These are phyloP conservation scores for Malurus melanocephalus DNA, from an alignment of 2,113 vertebrate genomes.

Conservation along the genomic window DNA sequence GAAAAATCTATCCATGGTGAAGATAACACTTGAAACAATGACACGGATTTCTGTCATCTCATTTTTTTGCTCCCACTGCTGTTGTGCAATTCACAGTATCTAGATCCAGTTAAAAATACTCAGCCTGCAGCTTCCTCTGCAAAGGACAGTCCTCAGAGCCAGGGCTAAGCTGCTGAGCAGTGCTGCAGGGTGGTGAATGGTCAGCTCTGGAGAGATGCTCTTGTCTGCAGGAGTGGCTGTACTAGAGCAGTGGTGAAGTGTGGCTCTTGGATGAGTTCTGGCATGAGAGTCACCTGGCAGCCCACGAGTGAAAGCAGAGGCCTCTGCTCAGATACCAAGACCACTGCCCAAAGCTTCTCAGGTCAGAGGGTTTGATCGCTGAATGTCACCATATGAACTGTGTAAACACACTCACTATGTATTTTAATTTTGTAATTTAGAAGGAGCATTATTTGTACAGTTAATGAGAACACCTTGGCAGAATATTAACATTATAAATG, in stretches of 20 bases:
- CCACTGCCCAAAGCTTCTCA: neutral
- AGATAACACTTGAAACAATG: neutral
- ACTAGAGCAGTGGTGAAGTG: neutral
- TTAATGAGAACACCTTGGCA: neutral
- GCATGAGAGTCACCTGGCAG: neutral
- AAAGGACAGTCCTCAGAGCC: rapidly evolving
- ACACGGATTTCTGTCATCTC: neutral
- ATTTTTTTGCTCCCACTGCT: neutral
- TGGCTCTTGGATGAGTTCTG: neutral
- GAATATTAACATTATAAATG: neutral
- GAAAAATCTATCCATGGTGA: neutral
- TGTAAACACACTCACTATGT: neutral
- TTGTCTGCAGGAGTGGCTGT: neutral
- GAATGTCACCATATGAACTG: neutral
- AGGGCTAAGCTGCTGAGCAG: neutral
- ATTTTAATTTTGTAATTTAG: neutral
- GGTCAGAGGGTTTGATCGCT: neutral
- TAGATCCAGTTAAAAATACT: neutral
- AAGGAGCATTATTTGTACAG: neutral
- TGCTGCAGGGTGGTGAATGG: neutral
- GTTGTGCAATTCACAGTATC: neutral
- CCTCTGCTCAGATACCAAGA: neutral
- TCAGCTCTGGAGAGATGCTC: neutral
- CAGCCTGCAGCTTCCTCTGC: neutral
- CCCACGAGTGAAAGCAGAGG: neutral